phyloP scores from a whole-genome alignment of 1,140 invertebrate genomes.

The Drosophila auraria region DNA sequence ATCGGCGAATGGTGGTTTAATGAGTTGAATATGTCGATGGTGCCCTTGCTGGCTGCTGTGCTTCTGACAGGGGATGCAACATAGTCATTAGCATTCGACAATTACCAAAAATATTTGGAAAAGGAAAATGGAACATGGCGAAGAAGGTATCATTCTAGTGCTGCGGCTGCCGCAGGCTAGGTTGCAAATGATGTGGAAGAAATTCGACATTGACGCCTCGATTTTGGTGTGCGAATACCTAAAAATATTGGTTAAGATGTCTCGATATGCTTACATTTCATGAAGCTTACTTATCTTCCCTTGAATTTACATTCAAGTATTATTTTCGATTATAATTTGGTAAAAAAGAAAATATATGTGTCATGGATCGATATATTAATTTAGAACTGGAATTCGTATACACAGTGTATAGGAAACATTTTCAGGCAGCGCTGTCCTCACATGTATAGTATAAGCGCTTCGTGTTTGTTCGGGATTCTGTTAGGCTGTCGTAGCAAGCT shows the following conservation, averaged over 20 bases:
- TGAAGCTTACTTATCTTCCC: not conserved
- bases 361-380: no score
- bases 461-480: no score
- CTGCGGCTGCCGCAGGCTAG: constrained; percentile 13
- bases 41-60: constrained; percentile 18
- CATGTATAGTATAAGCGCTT: no score
- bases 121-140: constrained; percentile 22
- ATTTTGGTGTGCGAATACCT: not conserved
- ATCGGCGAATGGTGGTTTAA: constrained; percentile 65
- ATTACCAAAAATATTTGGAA: constrained; percentile 63
- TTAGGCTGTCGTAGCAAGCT: no score
- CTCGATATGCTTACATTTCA: no score
- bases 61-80: constrained; percentile 41
- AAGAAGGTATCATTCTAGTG: constrained; percentile 27
- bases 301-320: not conserved
- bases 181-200: constrained; percentile 10
- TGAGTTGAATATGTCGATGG: constrained; percentile 81
- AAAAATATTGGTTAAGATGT: not conserved
- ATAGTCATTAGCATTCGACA: constrained; percentile 67
- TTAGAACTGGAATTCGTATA: no score
- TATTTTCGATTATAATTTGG: no score
- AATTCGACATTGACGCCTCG: not conserved
- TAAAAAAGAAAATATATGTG: no score
- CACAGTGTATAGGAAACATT: no score
- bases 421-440: no score